Evolutionary conservation across 2,113 vertebrate genomes (phyloP).

Genomic region (Sander vitreus): DNA sequence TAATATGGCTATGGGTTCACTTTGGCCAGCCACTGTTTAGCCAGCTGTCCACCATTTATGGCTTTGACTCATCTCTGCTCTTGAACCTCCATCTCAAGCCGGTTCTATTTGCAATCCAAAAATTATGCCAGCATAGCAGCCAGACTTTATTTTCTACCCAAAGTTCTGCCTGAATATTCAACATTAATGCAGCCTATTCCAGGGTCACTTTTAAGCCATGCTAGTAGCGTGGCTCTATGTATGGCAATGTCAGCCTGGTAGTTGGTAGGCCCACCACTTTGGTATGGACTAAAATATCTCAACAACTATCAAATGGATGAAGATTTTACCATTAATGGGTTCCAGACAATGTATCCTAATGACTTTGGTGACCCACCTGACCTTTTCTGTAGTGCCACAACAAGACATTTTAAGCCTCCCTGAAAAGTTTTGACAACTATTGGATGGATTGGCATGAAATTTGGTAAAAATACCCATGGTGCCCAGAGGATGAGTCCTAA

Average conservation of each 20-base stretch:
- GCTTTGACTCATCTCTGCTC: constrained; percentile 56
- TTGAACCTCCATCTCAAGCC: constrained; percentile 40
- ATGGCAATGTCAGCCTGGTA: not conserved
- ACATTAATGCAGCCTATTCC: not conserved
- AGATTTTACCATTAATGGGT: not conserved
- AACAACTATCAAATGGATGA: not conserved
- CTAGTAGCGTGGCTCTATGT: not conserved
- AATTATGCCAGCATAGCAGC: constrained; percentile 13
- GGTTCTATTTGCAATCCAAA: constrained; percentile 25
- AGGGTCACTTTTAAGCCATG: not conserved
- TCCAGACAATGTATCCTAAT: not conserved
- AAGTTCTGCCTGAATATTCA: constrained; percentile 32
- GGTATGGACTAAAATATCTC: not conserved
- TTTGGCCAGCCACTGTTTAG: too few relatives aligned
- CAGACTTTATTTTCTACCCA: constrained; percentile 14
- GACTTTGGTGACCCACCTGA: not conserved
- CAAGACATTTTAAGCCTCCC: not conserved
- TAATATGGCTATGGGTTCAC: constrained; percentile 56
- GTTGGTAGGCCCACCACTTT: not conserved
- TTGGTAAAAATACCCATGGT: not conserved
- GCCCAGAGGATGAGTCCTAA: not conserved
- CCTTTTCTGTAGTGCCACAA: not conserved
- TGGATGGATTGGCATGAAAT: not conserved
- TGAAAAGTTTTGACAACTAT: not conserved
- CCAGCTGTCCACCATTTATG: constrained; percentile 54